Percentiles rank a stretch among this genome's conserved stretches.
phyloP scores from a whole-genome alignment of 2,888 invertebrate genomes.

The Blera fallax region DNA sequence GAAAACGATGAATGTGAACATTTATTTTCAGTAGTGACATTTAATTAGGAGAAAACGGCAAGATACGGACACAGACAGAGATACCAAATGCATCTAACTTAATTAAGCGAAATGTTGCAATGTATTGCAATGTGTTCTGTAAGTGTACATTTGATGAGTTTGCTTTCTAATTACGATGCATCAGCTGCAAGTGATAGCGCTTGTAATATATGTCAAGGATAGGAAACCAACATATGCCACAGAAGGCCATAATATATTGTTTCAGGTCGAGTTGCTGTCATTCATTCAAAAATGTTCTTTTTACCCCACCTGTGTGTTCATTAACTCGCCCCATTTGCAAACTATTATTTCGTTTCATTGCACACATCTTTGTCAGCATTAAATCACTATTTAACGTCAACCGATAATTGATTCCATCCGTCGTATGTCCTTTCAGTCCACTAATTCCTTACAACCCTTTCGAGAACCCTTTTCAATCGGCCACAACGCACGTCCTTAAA shows the following conservation, averaged over 20 bases:
- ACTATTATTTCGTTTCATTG: background rate
- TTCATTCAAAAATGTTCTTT: too few relatives aligned
- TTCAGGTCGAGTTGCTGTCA: too few relatives aligned
- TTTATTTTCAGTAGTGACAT: conserved; percentile 69
- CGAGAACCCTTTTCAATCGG: background rate
- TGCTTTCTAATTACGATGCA: conserved; percentile 54
- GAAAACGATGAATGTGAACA: conserved; percentile 62
- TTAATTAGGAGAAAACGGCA: conserved; percentile 61
- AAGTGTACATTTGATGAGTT: conserved; percentile 49
- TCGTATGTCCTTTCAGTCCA: background rate
- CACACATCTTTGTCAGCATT: background rate
- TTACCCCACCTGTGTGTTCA: background rate
- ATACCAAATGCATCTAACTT: conserved; percentile 39
- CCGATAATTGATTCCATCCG: background rate
- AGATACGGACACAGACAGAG: conserved; percentile 11
- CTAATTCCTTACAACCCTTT: background rate
- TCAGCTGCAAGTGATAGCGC: conserved; percentile 43
- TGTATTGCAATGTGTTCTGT: background rate
- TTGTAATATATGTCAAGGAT: conserved; percentile 55
- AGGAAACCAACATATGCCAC: conserved; percentile 12
- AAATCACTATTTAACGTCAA: background rate
- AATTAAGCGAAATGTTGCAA: conserved; percentile 59
- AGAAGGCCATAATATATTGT: background rate
- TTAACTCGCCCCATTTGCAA: too few relatives aligned
- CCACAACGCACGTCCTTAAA: background rate